Conservation (phyloP, 2,113 vertebrate genomes). For the Entelurus aequoreus region DNA sequence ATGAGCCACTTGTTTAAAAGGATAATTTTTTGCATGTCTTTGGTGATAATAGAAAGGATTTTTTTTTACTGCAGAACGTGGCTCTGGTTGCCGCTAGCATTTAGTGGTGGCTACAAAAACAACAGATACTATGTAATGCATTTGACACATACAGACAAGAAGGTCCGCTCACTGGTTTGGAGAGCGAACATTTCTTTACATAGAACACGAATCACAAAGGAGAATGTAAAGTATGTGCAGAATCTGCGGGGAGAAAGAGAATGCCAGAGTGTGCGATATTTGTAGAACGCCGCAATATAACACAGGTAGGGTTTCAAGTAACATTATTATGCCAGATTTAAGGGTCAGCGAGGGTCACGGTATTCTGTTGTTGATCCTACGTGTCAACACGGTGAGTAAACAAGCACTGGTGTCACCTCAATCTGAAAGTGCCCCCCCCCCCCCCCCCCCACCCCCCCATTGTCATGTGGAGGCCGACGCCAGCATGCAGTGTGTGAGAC, state of each 20-base stretch:
- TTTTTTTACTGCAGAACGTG: neutral
- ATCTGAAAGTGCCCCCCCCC: slow-evolving; percentile 44
- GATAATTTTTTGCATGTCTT: neutral
- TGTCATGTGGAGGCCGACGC: slow-evolving; percentile 42
- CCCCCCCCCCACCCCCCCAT: too few species aligned
- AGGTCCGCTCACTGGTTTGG: slow-evolving; percentile 16
- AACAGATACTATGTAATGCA: slow-evolving; percentile 3
- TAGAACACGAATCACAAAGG: slow-evolving; percentile 23
- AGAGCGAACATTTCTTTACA: slow-evolving; percentile 31
- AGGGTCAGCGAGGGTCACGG: neutral
- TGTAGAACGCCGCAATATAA: slow-evolving; percentile 24
- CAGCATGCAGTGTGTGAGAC: slow-evolving; percentile 70
- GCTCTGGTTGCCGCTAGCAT: neutral
- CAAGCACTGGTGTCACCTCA: slow-evolving; percentile 42
- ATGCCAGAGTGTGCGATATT: slow-evolving; percentile 28
- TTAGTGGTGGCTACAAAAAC: slow-evolving; percentile 19
- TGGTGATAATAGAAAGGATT: neutral
- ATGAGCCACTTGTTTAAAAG: neutral
- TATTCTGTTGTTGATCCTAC: slow-evolving; percentile 9
- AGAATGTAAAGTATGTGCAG: slow-evolving; percentile 56
- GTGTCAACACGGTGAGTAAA: slow-evolving; percentile 29
- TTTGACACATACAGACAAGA: slow-evolving; percentile 18
- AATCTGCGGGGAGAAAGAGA: slow-evolving; percentile 47
- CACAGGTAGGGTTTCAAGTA: neutral
- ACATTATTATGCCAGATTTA: neutral